A percentile compares a stretch with the other conserved stretches of the same genome.
These are phyloP conservation scores for Drosophila pachea DNA, from an alignment of 1,140 invertebrate species.

Conservation along the genomic window DNA sequence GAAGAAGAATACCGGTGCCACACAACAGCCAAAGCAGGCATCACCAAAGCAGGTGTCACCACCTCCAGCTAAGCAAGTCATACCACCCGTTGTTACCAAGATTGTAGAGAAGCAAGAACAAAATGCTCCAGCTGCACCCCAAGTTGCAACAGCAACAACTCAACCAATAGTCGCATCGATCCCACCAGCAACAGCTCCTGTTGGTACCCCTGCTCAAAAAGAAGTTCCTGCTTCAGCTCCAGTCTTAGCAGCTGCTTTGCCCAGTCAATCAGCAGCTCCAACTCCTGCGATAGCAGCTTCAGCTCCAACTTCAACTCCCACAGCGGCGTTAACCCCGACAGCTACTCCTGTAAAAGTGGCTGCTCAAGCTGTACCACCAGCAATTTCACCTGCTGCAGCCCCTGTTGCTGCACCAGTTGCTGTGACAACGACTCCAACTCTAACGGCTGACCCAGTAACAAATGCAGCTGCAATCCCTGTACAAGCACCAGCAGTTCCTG, in stretches of 20 bases:
- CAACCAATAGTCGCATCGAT: not conserved
- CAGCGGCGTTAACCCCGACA: not conserved
- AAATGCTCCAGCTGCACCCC: not conserved
- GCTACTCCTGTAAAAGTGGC: not conserved
- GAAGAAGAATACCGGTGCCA: constrained; percentile 7
- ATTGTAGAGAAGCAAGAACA: not conserved
- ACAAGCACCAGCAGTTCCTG: not conserved
- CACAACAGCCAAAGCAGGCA: constrained; percentile 1
- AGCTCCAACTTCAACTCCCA: not conserved
- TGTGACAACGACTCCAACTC: not conserved
- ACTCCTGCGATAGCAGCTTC: not conserved
- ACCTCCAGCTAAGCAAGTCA: constrained; percentile 11
- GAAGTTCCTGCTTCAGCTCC: not conserved
- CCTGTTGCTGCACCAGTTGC: not conserved
- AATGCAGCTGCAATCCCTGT: not conserved
- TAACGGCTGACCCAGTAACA: not conserved
- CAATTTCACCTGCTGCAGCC: not conserved
- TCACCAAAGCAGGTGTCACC: constrained; percentile 16
- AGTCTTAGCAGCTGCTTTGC: too few relatives aligned
- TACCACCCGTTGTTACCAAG: constrained; percentile 18
- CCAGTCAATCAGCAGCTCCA: not conserved
- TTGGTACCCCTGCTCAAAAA: not conserved
- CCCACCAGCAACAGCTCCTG: not conserved
- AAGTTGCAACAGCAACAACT: not conserved
- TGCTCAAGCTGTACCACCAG: not conserved